Conservation (phyloP, 2,113 vertebrate genomes). For the Ceuthmochares aereus region DNA sequence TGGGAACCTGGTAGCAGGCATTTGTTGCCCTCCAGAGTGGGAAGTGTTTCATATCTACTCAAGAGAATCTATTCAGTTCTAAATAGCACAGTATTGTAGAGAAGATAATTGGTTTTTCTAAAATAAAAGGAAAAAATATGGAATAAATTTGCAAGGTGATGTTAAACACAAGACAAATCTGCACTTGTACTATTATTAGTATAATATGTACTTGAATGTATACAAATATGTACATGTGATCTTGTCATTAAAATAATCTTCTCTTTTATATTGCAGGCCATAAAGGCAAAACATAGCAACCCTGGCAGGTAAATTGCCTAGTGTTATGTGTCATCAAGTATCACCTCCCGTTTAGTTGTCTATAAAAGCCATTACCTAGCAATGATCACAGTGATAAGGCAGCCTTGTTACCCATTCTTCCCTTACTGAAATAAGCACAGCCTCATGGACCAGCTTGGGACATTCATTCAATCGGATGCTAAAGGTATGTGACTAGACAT, state of each 20-base stretch:
- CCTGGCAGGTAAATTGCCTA: conserved; percentile 70
- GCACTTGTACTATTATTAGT: neutral
- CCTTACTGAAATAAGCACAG: neutral
- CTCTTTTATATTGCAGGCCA: neutral
- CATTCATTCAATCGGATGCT: neutral
- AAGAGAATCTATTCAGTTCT: neutral
- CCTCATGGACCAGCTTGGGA: conserved; percentile 68
- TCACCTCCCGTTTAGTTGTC: conserved; percentile 57
- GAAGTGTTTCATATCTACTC: neutral
- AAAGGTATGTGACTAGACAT: conserved; percentile 57
- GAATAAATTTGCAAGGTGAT: neutral
- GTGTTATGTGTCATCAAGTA: neutral
- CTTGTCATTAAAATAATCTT: conserved; percentile 35
- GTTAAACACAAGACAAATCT: neutral
- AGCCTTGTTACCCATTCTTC: neutral
- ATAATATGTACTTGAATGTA: neutral
- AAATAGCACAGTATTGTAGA: neutral
- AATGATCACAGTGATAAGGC: neutral
- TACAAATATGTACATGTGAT: neutral
- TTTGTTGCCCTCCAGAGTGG: neutral
- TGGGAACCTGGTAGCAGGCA: neutral
- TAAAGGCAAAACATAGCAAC: conserved; percentile 72
- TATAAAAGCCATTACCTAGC: conserved; percentile 73
- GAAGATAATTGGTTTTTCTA: neutral
- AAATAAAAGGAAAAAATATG: neutral